Evolutionary conservation across 2,113 vertebrate genomes (phyloP).

Genomic region (Eonycteris spelaea): DNA sequence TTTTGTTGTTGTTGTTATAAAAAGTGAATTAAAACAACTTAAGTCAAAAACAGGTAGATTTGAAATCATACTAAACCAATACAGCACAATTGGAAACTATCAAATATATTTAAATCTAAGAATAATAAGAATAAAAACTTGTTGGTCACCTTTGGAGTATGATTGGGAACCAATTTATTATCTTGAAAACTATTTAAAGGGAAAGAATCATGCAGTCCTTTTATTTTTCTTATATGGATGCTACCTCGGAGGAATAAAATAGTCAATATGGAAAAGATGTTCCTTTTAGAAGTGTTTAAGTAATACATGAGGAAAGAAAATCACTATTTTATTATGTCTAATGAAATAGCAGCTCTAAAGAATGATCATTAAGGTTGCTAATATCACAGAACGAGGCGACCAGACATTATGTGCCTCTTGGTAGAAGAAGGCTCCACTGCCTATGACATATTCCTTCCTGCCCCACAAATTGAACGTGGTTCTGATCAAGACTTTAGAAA

Average conservation of each 20-base stretch:
- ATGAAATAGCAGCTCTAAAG: neutral
- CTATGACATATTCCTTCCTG: neutral
- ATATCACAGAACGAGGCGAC: neutral
- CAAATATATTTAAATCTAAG: neutral
- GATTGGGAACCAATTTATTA: neutral
- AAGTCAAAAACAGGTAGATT: no score
- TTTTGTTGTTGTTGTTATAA: no score
- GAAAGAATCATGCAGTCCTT: neutral
- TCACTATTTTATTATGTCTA: neutral
- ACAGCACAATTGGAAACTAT: neutral
- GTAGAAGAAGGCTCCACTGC: neutral
- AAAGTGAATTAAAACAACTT: no score
- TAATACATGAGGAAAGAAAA: neutral
- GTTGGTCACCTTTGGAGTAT: neutral
- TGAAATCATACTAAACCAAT: no score
- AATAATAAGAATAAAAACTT: neutral
- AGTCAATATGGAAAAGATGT: neutral
- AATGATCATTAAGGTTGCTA: neutral
- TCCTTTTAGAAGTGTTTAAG: neutral
- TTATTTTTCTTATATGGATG: neutral
- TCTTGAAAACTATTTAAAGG: neutral
- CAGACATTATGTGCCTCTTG: neutral
- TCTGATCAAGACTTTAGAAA: neutral
- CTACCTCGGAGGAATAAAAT: neutral
- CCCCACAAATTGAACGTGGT: neutral